These are phyloP conservation scores for Chymomyza amoena DNA, from an alignment of 2,888 invertebrate genomes.

Conservation along the genomic window DNA sequence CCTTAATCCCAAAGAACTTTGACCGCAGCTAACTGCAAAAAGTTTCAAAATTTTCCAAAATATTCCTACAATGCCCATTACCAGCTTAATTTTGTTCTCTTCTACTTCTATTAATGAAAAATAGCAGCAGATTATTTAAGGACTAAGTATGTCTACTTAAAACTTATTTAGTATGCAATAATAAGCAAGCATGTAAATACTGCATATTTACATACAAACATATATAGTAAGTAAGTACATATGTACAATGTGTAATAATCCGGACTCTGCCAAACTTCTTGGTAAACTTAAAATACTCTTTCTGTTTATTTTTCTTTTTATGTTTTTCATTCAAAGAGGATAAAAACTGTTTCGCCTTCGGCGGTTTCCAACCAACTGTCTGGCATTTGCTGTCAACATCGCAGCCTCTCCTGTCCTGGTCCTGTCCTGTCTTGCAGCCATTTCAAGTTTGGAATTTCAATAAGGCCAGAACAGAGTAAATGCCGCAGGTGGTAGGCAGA, in stretches of 20 bases:
- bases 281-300: background rate
- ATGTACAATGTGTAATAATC: background rate
- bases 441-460: constrained; percentile 73
- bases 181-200: background rate
- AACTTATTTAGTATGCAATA: background rate
- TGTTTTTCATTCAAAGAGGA: background rate
- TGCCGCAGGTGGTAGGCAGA: constrained; percentile 63
- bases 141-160: background rate
- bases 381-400: constrained; percentile 48
- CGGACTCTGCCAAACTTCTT: background rate
- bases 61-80: background rate
- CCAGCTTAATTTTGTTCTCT: background rate
- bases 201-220: background rate
- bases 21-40: no score
- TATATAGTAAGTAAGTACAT: background rate
- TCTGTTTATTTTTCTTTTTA: background rate
- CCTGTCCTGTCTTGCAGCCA: constrained; percentile 52
- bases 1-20: background rate
- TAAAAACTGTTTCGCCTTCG: background rate
- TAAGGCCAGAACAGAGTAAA: constrained; percentile 45
- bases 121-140: background rate
- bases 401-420: constrained; percentile 21
- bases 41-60: no score
- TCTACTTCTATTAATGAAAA: background rate
- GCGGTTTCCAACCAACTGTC: background rate